Conservation (phyloP, 1,140 invertebrate genomes). For the Brachionus manjavacas region DNA sequence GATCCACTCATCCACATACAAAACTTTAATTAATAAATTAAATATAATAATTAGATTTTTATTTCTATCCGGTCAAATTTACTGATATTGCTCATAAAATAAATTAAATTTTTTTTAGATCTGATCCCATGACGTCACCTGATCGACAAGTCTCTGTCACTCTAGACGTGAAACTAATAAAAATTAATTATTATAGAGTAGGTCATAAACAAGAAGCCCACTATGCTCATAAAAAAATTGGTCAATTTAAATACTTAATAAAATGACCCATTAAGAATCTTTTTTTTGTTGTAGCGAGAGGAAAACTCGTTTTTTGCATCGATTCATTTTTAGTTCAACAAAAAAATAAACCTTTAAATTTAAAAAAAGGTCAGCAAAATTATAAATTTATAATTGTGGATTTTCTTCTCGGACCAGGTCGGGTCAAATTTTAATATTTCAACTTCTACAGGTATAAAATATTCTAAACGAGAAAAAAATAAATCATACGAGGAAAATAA, state of each 20-base stretch:
- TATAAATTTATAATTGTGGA: slow-evolving; percentile 8
- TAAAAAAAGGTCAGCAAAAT: slow-evolving; percentile 31
- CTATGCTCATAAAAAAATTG: background rate
- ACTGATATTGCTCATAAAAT: background rate
- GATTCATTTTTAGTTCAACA: background rate
- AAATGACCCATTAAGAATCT: background rate
- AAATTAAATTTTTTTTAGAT: background rate
- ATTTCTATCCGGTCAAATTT: background rate
- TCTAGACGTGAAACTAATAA: background rate
- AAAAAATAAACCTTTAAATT: background rate
- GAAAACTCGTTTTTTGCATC: slow-evolving; percentile 3
- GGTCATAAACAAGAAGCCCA: background rate
- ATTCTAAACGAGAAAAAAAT: background rate
- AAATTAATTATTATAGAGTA: background rate
- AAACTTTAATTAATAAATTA: background rate
- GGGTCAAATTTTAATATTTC: slow-evolving; percentile 25
- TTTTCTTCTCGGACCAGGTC: slow-evolving; percentile 12
- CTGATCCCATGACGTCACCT: background rate
- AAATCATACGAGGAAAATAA: background rate
- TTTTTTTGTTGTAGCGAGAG: background rate
- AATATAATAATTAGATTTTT: background rate
- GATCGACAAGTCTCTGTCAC: background rate
- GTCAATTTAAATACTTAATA: background rate
- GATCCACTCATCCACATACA: background rate
- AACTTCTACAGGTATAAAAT: background rate